Conservation (phyloP, 2,888 invertebrate species). For the Nephrotoma flavescens region DNA sequence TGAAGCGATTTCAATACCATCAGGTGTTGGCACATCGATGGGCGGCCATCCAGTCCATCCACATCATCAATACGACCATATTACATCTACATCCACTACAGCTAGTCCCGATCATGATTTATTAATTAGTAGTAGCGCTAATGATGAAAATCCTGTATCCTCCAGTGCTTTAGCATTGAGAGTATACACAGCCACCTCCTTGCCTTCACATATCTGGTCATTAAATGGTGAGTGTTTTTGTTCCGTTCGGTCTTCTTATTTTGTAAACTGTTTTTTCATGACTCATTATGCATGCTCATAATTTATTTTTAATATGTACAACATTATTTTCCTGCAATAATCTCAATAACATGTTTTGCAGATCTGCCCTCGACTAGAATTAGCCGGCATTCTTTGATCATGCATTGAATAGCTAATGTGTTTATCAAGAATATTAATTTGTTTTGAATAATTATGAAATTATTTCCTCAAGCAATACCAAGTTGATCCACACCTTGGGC, state of each 20-base stretch:
- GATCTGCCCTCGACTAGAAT: too few relatives aligned
- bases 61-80: slow-evolving; percentile 23
- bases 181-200: slow-evolving; percentile 75
- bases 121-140: slow-evolving; percentile 3
- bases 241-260: background rate
- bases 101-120: slow-evolving; percentile 17
- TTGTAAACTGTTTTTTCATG: background rate
- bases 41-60: background rate
- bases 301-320: background rate
- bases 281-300: background rate
- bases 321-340: background rate
- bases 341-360: too few relatives aligned
- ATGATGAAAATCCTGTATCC: slow-evolving; percentile 5
- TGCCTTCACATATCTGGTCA: slow-evolving; percentile 87
- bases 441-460: too few relatives aligned
- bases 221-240: slow-evolving; percentile 56
- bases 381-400: too few relatives aligned
- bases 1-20: slow-evolving; percentile 23
- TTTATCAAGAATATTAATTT: too few relatives aligned
- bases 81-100: slow-evolving; percentile 17
- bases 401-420: too few relatives aligned
- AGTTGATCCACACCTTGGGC: too few relatives aligned
- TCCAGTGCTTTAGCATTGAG: slow-evolving; percentile 41
- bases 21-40: slow-evolving; percentile 18
- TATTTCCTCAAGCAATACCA: too few relatives aligned